phyloP scores from a whole-genome alignment of 2,888 invertebrate species.

The Heliconius sara region DNA sequence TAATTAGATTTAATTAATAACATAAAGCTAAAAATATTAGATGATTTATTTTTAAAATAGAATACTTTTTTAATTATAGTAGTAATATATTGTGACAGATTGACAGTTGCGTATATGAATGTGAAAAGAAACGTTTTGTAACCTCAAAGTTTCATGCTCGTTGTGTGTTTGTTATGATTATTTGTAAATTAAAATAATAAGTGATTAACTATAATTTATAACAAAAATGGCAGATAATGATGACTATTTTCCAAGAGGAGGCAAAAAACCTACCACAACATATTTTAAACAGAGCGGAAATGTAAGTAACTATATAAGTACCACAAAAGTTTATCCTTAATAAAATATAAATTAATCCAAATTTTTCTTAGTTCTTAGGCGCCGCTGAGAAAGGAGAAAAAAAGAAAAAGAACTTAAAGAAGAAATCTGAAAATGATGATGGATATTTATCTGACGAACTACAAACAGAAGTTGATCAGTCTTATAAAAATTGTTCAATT shows the following conservation, averaged over 20 bases:
- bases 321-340: not conserved
- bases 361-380: conserved; percentile 66
- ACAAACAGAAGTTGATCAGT: conserved; percentile 62
- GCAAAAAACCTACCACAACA: conserved; percentile 75
- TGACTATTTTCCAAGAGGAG: conserved; percentile 84
- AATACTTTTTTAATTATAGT: not conserved
- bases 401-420: conserved; percentile 70
- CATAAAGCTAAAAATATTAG: not conserved
- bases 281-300: conserved; percentile 76
- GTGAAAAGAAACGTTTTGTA: conserved; percentile 10
- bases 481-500: conserved; percentile 67
- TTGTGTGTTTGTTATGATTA: conserved; percentile 5
- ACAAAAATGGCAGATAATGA: conserved; percentile 70
- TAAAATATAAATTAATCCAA: conserved; percentile 9
- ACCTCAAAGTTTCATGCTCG: conserved; percentile 26
- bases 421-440: conserved; percentile 72
- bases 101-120: not conserved
- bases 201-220: not conserved
- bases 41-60: not conserved
- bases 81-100: not conserved
- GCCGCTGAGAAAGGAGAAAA: conserved; percentile 72
- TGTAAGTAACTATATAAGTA: conserved; percentile 55
- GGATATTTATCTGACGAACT: conserved; percentile 76
- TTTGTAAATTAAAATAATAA: not conserved
- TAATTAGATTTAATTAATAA: not conserved